A percentile compares a stretch with the other conserved stretches of the same genome.
phyloP scores from a whole-genome alignment of 64 coral and sea anemone species.

The Stylophora pistillata region DNA sequence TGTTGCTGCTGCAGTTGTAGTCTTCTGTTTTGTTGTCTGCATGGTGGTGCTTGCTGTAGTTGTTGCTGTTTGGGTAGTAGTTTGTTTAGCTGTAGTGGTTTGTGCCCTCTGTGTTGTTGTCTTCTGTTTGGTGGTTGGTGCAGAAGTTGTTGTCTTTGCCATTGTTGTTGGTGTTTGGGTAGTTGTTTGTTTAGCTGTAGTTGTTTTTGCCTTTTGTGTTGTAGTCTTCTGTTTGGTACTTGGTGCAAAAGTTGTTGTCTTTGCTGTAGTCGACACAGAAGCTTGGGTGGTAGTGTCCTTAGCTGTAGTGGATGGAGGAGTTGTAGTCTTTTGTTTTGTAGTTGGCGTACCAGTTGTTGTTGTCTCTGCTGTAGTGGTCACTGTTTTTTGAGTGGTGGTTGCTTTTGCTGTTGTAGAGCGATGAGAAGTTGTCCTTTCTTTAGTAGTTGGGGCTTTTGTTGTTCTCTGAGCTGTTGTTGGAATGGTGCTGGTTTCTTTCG shows the following conservation, averaged over 20 bases:
- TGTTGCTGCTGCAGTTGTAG: not conserved
- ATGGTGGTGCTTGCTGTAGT: slow-evolving; percentile 1
- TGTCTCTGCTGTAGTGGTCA: not conserved
- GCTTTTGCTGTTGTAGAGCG: not conserved
- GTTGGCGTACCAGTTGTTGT: not conserved
- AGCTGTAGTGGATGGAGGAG: not conserved
- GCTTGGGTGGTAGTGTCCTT: not conserved
- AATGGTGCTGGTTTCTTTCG: not conserved
- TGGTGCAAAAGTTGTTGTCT: not conserved
- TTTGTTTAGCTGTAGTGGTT: not conserved
- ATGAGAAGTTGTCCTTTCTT: not conserved
- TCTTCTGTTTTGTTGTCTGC: not conserved
- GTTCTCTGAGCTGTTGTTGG: not conserved
- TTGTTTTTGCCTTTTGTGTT: not conserved
- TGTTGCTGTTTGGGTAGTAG: not conserved
- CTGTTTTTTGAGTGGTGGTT: not conserved
- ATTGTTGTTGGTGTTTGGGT: not conserved
- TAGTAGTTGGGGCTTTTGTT: not conserved
- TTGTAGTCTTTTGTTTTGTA: not conserved
- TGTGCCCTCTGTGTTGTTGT: not conserved
- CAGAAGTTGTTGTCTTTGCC: not conserved
- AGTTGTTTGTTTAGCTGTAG: not conserved
- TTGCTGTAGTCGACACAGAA: not conserved
- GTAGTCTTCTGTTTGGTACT: slow-evolving; percentile 6
- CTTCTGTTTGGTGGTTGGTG: not conserved